A percentile compares a stretch with the other conserved stretches of the same genome.
Conservation (phyloP, 2,113 vertebrate genomes). For the Andinoacara biseriatus region DNA sequence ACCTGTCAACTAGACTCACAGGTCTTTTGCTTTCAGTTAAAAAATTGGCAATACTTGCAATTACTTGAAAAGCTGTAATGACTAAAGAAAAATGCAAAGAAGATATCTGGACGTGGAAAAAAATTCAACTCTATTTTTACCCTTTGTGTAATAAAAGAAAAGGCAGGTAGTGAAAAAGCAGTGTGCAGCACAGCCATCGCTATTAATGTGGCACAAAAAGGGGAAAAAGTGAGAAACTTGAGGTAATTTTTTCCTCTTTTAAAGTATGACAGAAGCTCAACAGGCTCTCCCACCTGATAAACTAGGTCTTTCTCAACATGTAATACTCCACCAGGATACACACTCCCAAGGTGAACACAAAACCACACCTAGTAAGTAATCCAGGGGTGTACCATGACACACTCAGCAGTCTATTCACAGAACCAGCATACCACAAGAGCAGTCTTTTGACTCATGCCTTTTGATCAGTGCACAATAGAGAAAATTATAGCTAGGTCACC, state of each 20-base stretch:
- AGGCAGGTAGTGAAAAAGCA: neutral
- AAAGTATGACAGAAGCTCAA: neutral
- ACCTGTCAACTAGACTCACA: slow-evolving; percentile 6
- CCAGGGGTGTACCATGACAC: slow-evolving; percentile 40
- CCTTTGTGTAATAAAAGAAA: neutral
- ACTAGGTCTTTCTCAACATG: neutral
- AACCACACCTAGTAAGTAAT: slow-evolving; percentile 34
- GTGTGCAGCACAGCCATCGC: neutral
- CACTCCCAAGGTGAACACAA: slow-evolving; percentile 20
- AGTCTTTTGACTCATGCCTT: slow-evolving; percentile 2
- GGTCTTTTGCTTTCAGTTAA: neutral
- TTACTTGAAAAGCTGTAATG: neutral
- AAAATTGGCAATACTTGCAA: slow-evolving; percentile 1
- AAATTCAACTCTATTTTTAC: neutral
- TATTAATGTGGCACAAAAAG: neutral
- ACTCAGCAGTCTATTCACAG: neutral
- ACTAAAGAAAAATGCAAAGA: neutral
- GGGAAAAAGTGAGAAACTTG: neutral
- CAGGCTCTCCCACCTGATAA: neutral
- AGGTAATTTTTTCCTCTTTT: neutral
- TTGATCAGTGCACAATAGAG: slow-evolving; percentile 1
- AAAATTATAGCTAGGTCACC: neutral
- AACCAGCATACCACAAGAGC: neutral
- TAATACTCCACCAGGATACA: slow-evolving; percentile 10
- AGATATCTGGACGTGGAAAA: neutral